Evolutionary conservation across 2,113 vertebrate genomes (phyloP).

Genomic region (Myiozetetes cayanensis): DNA sequence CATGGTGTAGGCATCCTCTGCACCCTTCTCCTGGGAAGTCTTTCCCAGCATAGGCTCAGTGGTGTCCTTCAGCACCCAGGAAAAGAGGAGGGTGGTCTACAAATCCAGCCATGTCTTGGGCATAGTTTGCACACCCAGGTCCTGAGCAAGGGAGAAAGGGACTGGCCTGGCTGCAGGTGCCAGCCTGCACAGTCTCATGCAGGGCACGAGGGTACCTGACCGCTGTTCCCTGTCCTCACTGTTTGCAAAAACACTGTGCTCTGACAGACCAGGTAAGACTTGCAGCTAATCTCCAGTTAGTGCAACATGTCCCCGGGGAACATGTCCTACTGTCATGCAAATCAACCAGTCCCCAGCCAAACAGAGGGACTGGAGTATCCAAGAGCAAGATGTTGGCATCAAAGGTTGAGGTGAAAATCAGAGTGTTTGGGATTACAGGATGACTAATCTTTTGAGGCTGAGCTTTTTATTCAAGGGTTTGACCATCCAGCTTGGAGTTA

Average conservation of each 20-base stretch:
- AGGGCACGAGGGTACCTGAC: background rate
- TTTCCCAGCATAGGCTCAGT: background rate
- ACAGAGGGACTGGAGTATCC: slow-evolving; percentile 6
- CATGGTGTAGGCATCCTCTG: background rate
- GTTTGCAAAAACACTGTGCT: background rate
- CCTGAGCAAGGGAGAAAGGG: background rate
- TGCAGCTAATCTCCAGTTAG: background rate
- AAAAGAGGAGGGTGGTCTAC: background rate
- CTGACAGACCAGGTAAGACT: background rate
- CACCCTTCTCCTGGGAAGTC: background rate
- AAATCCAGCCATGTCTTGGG: background rate
- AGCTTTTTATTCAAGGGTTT: slow-evolving; percentile 2
- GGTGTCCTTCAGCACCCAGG: background rate
- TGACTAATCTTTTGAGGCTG: slow-evolving; percentile 1
- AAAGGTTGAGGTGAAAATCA: slow-evolving; percentile 14
- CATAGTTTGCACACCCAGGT: background rate
- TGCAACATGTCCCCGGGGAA: fast-evolving
- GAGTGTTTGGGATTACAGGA: background rate
- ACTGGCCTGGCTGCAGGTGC: background rate
- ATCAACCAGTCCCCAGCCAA: background rate
- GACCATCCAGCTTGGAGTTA: background rate
- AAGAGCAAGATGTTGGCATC: background rate
- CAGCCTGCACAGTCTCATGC: background rate
- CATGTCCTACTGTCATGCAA: background rate
- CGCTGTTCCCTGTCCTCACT: background rate